Conservation (phyloP, 2,797 vertebrate genomes). For the Euthynnus affinis region DNA sequence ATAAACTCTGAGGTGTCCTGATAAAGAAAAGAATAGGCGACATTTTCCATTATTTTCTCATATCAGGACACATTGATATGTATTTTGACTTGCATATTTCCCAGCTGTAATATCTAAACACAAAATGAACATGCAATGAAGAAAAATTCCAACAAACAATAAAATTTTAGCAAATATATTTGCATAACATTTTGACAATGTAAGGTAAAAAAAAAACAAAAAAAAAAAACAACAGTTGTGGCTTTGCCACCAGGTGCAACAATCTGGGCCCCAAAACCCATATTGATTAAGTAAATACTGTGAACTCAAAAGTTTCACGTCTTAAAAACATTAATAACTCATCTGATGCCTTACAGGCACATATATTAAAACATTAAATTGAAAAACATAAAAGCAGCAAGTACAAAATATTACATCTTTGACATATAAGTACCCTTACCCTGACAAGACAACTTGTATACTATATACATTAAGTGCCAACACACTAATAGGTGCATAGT, state of each 20-base stretch:
- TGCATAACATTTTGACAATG: constrained; percentile 28
- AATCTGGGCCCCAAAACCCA: not conserved
- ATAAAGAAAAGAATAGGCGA: not conserved
- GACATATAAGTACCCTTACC: constrained; percentile 33
- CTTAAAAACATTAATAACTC: constrained; percentile 29
- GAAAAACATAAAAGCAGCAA: constrained; percentile 53
- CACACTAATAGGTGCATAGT: constrained; percentile 23
- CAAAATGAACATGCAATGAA: not conserved
- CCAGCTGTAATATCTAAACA: constrained; percentile 8
- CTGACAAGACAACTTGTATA: constrained; percentile 6
- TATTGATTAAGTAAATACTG: not conserved
- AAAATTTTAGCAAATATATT: constrained; percentile 40
- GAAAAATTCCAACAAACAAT: not conserved
- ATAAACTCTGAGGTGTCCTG: not conserved
- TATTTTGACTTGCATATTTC: not conserved
- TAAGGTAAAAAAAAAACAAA: constrained; percentile 2
- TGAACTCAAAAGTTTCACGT: not conserved
- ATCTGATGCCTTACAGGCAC: constrained; percentile 4
- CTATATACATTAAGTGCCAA: constrained; percentile 56
- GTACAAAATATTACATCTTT: constrained; percentile 22
- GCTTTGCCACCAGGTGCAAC: constrained; percentile 26
- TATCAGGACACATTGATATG: not conserved
- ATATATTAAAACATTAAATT: constrained; percentile 35
- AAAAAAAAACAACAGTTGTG: not conserved
- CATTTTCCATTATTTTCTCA: not conserved